These are phyloP conservation scores for Rostratula benghalensis DNA, from an alignment of 2,113 vertebrate species.

Conservation along the genomic window DNA sequence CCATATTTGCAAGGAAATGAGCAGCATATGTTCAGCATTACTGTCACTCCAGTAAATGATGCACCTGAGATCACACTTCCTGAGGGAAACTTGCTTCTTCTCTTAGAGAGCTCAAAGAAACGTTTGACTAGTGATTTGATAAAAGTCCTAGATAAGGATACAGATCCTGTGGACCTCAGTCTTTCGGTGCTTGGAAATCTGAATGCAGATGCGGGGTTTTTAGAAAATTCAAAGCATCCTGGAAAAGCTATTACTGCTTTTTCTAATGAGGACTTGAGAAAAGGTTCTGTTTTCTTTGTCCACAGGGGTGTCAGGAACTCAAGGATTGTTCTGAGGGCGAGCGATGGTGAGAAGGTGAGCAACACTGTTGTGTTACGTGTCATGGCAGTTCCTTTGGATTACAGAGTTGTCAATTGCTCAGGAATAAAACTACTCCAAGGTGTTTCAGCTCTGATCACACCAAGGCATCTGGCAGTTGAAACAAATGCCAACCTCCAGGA, in stretches of 20 bases:
- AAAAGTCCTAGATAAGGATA: constrained; percentile 84
- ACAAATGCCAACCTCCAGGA: constrained; percentile 78
- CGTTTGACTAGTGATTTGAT: constrained; percentile 77
- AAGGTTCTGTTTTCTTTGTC: constrained; percentile 81
- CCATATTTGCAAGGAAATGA: constrained; percentile 75
- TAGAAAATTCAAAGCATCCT: constrained; percentile 81
- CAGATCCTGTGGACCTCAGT: constrained; percentile 69
- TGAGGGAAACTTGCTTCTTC: constrained; percentile 82
- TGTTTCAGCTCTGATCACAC: constrained; percentile 72
- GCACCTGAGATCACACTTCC: constrained; percentile 84
- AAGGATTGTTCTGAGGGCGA: constrained; percentile 87
- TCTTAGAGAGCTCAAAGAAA: constrained; percentile 88
- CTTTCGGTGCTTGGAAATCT: constrained; percentile 87
- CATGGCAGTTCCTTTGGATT: constrained; percentile 82
- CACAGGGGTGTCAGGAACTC: constrained; percentile 84
- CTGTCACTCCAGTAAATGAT: constrained; percentile 84
- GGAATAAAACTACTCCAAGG: constrained; percentile 81
- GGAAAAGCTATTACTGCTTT: constrained; percentile 80
- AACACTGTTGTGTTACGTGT: constrained; percentile 87
- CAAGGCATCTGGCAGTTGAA: constrained; percentile 80
- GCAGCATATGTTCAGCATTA: constrained; percentile 80
- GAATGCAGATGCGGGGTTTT: constrained; percentile 84
- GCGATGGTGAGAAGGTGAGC: constrained; percentile 88
- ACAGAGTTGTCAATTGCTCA: constrained; percentile 80
- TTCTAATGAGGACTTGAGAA: constrained; percentile 77